Conservation (phyloP, 2,888 invertebrate genomes). For the Tillus elongatus region DNA sequence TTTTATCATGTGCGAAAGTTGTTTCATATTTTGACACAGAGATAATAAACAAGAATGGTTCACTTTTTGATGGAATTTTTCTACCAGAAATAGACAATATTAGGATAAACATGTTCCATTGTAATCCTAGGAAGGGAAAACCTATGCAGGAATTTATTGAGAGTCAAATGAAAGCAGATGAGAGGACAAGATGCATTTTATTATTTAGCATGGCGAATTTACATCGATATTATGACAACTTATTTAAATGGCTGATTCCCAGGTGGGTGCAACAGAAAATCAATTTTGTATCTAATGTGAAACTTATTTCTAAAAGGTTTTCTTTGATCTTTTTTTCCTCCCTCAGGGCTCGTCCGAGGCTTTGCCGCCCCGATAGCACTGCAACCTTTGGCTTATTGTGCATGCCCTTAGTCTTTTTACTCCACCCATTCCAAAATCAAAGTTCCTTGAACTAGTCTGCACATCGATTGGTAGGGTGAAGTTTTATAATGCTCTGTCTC, state of each 20-base stretch:
- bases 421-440: too few relatives aligned
- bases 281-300: too few relatives aligned
- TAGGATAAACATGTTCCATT: constrained; percentile 27
- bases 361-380: too few relatives aligned
- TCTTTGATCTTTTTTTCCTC: too few relatives aligned
- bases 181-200: constrained; percentile 27
- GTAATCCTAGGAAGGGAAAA: constrained; percentile 22
- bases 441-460: too few relatives aligned
- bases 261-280: too few relatives aligned
- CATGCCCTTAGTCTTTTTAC: too few relatives aligned
- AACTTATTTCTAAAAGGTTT: too few relatives aligned
- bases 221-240: constrained; percentile 7
- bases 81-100: constrained; percentile 32
- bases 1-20: constrained; percentile 29
- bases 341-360: too few relatives aligned
- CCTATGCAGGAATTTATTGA: constrained; percentile 17
- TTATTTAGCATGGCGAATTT: constrained; percentile 19
- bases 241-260: constrained; percentile 12
- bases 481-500: too few relatives aligned
- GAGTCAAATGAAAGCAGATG: constrained; percentile 21
- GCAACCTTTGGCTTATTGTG: too few relatives aligned
- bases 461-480: too few relatives aligned
- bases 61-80: constrained; percentile 29
- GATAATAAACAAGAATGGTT: constrained; percentile 11
- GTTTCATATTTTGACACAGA: constrained; percentile 25